Evolutionary conservation across 2,888 invertebrate species (phyloP).

Genomic region (Nymphalis polychloros): DNA sequence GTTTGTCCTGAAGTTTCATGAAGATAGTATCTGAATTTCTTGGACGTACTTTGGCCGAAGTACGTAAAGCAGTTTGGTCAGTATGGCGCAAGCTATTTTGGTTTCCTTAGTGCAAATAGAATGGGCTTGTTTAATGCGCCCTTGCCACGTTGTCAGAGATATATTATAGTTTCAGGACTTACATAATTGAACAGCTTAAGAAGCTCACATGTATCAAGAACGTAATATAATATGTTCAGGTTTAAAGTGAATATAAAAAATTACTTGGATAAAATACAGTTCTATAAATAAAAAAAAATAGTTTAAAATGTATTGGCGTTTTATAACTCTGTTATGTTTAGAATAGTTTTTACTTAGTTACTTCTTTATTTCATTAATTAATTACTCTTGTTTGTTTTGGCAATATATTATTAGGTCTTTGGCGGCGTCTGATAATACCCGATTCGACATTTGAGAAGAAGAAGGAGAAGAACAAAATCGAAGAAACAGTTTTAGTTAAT

Average conservation of each 20-base stretch:
- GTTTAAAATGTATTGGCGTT: no score
- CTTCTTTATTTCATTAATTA: neutral
- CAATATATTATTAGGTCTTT: no score
- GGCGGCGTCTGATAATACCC: no score
- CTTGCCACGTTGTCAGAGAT: conserved; percentile 13
- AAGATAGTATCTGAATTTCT: conserved; percentile 7
- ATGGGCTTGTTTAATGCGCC: conserved; percentile 37
- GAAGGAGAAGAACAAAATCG: no score
- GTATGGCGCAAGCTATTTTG: conserved; percentile 39
- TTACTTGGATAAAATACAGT: neutral
- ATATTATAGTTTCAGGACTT: conserved; percentile 20
- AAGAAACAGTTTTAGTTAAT: no score
- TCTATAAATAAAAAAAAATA: no score
- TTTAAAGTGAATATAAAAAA: neutral
- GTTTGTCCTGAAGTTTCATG: neutral
- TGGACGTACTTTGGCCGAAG: conserved; percentile 19
- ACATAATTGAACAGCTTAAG: conserved; percentile 11
- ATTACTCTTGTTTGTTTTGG: no score
- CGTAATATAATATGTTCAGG: neutral
- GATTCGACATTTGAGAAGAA: no score
- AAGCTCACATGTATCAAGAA: neutral
- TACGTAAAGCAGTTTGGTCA: conserved; percentile 38
- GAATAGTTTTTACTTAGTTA: neutral
- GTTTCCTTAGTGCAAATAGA: conserved; percentile 46
- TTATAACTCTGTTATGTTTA: no score